Percentiles rank a stretch among this genome's conserved stretches.
Conservation (phyloP, 1,140 invertebrate genomes). For the Caerostris extrusa region DNA sequence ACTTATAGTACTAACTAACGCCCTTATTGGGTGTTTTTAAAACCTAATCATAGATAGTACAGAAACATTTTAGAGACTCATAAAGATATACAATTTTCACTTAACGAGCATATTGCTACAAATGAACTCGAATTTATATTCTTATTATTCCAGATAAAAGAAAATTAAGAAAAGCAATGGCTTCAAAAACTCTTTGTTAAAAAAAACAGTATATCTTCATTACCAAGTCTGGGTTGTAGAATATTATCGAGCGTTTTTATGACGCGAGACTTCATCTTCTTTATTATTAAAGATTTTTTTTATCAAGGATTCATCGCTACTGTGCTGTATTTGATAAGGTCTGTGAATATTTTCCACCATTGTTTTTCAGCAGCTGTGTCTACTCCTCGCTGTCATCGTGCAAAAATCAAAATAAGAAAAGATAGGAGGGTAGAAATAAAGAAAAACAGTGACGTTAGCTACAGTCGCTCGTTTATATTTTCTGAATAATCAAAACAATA, state of each 20-base stretch:
- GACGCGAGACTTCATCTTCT: background rate
- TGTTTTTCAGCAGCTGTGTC: slow-evolving; percentile 37
- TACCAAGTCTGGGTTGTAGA: background rate
- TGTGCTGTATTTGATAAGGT: background rate
- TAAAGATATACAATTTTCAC: too few species aligned
- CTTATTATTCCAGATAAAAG: too few species aligned
- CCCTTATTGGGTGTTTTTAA: too few species aligned
- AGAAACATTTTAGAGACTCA: too few species aligned
- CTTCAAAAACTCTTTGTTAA: too few species aligned
- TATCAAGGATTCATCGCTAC: background rate
- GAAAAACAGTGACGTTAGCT: background rate
- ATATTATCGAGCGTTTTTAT: background rate
- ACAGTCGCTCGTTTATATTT: background rate
- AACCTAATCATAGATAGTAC: too few species aligned
- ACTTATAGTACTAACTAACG: too few species aligned
- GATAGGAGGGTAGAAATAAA: background rate
- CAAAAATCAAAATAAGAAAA: background rate
- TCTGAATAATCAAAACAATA: slow-evolving; percentile 37
- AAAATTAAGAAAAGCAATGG: too few species aligned
- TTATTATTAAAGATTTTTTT: too few species aligned
- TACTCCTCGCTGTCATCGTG: too few species aligned
- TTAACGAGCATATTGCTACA: too few species aligned
- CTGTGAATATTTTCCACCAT: slow-evolving; percentile 2
- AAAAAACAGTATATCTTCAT: slow-evolving; percentile 1
- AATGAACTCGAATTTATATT: too few species aligned